Percentiles rank a stretch among this genome's conserved stretches.
Conservation (phyloP, 2,888 invertebrate genomes). For the Adelphocoris suturalis region DNA sequence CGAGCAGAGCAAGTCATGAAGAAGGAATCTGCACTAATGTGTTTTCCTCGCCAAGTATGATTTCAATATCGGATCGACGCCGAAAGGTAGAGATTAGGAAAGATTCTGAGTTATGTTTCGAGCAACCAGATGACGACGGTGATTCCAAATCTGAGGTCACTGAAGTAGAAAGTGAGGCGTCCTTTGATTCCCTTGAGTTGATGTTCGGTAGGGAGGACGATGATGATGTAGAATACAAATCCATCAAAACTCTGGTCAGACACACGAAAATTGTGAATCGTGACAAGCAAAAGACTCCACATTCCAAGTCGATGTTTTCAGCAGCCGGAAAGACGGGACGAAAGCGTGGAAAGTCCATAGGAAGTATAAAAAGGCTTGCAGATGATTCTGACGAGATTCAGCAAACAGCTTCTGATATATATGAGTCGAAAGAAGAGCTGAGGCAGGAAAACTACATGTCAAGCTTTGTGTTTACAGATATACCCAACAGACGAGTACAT, state of each 20-base stretch:
- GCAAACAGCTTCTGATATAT: constrained; percentile 56
- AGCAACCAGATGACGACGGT: not conserved
- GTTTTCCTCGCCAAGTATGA: constrained; percentile 43
- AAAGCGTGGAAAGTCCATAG: constrained; percentile 50
- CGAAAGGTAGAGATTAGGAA: constrained; percentile 26
- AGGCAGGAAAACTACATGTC: constrained; percentile 59
- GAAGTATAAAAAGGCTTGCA: not conserved
- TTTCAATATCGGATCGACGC: constrained; percentile 15
- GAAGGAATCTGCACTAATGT: not conserved
- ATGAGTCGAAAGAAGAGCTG: constrained; percentile 28
- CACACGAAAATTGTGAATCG: not conserved
- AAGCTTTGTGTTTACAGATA: not conserved
- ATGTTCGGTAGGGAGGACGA: constrained; percentile 49
- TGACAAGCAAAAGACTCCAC: not conserved
- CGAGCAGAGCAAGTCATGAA: not conserved
- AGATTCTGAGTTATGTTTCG: constrained; percentile 60
- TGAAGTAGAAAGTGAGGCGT: not conserved
- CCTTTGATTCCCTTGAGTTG: constrained; percentile 54
- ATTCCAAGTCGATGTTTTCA: not conserved
- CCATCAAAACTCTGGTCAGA: constrained; percentile 29
- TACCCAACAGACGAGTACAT: not conserved
- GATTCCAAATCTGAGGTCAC: not conserved
- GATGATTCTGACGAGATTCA: constrained; percentile 26
- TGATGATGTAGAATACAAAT: not conserved
- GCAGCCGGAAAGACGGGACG: not conserved